Evolutionary conservation across 2,888 invertebrate species (phyloP), one percentile per base, ranked within the genome.

Genomic region (Pyrocoelia pectoralis): DNA sequence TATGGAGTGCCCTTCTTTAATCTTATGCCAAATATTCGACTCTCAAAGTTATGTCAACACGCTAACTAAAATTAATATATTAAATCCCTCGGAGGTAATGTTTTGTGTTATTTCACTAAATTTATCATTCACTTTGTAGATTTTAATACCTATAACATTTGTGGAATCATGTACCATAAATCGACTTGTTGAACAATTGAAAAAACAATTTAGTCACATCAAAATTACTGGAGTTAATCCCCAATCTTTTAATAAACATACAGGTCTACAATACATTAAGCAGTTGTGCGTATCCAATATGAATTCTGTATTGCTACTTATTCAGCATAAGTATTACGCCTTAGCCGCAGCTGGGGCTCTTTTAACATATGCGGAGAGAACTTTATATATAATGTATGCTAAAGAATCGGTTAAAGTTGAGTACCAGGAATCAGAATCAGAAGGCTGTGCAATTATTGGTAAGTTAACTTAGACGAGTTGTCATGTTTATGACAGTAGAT

Each of bases 21-120:
- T 89, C 1, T 82, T 97, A 1, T 93, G 91, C 61, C 96, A 97
- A 83, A 93, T 97, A 72, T 91, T 93, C 55, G 97, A 97, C 77
- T 88, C 88, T 1, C 87, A 90, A 66, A 90, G 91, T 4, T 97
- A 95, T 77, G 84, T 87, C 0, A 91, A 91, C 70, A 88, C 93
- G 0, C 80, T 95, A 59, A 89, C 92, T 0, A 95, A 94, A 81
- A 88, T 97, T 10, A 89, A 93, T 74, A 85, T 92, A 61, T 86
- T 93, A 60, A 88, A 91, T 74, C 95, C 97, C 0, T 77, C 85
- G 24, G 90, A 92, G 85, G 91, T 90, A 77, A 76, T n/a, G n/a
- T n/a, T n/a, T n/a, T n/a, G n/a, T n/a, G n/a, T n/a, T n/a, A n/a
- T n/a, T n/a, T n/a, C 56, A 24, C 19, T 38, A 19, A 28, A 51